Conservation (phyloP, 2,797 vertebrate species). For the Arnoldichthys spilopterus region DNA sequence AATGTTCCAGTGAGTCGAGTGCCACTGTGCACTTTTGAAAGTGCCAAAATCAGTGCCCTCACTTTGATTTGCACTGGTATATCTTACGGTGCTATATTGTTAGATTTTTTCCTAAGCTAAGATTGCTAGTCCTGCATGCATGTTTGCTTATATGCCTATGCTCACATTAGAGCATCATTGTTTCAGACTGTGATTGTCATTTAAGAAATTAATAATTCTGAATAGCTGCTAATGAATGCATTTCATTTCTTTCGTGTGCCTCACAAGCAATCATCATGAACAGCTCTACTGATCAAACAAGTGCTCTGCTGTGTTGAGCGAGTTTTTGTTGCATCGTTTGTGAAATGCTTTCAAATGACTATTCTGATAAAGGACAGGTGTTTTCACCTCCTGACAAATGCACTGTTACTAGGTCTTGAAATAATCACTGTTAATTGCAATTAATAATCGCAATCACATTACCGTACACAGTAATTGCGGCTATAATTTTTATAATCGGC, state of each 20-base stretch:
- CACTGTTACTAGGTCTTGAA: not conserved
- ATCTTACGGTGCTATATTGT: not conserved
- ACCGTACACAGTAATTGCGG: slow-evolving; percentile 21
- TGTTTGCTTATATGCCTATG: not conserved
- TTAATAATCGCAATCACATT: slow-evolving; percentile 34
- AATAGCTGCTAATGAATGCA: not conserved
- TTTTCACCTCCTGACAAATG: slow-evolving; percentile 21
- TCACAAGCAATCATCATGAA: not conserved
- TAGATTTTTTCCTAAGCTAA: not conserved
- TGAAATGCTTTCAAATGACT: not conserved
- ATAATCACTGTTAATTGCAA: slow-evolving; percentile 40
- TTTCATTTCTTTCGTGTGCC: not conserved
- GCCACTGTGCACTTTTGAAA: slow-evolving; percentile 10
- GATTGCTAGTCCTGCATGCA: not conserved
- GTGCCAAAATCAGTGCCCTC: not conserved
- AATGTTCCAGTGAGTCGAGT: slow-evolving; percentile 20
- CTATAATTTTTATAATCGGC: slow-evolving; percentile 27
- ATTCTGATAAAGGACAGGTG: slow-evolving; percentile 29
- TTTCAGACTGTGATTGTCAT: not conserved
- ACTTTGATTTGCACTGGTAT: slow-evolving; percentile 13
- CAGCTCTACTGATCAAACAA: not conserved
- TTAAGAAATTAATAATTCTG: not conserved
- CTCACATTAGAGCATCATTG: not conserved
- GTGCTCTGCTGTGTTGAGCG: not conserved
- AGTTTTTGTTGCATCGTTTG: not conserved